These are phyloP conservation scores for Bagarius yarrelli DNA, from an alignment of 2,113 vertebrate species.

Conservation along the genomic window DNA sequence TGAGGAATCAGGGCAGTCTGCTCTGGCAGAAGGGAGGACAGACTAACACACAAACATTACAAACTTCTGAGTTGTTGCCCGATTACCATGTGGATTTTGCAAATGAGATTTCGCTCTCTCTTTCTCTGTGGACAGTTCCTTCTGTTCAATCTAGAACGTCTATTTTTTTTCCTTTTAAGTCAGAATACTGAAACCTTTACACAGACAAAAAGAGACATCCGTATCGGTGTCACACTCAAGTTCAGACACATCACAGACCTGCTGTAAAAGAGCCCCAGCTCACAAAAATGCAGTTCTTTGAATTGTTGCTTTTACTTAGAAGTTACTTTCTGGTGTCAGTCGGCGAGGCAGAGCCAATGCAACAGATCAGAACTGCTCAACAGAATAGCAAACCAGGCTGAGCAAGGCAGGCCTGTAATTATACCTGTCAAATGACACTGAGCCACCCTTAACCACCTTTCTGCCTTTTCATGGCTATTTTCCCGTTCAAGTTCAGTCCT, in stretches of 20 bases:
- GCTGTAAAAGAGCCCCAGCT: slow-evolving; percentile 76
- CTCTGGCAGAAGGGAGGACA: slow-evolving; percentile 38
- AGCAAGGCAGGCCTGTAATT: slow-evolving; percentile 63
- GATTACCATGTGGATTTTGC: slow-evolving; percentile 43
- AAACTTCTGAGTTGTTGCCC: slow-evolving; percentile 37
- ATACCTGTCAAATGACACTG: slow-evolving; percentile 61
- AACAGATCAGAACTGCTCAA: slow-evolving; percentile 66
- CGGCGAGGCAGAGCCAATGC: slow-evolving; percentile 54
- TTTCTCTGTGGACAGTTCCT: slow-evolving; percentile 3
- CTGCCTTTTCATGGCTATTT: slow-evolving; percentile 20
- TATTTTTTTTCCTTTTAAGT: slow-evolving; percentile 29
- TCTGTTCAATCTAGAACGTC: slow-evolving; percentile 25
- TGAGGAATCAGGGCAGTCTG: slow-evolving; percentile 32
- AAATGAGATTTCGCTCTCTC: slow-evolving; percentile 26
- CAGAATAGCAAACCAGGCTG: slow-evolving; percentile 61
- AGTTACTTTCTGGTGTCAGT: slow-evolving; percentile 58
- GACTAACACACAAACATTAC: slow-evolving; percentile 36
- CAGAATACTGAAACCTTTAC: slow-evolving; percentile 11
- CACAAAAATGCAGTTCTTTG: slow-evolving; percentile 77
- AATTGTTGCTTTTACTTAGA: slow-evolving; percentile 74
- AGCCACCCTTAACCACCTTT: slow-evolving; percentile 51
- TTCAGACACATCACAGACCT: slow-evolving; percentile 68
- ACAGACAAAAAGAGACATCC: slow-evolving; percentile 32
- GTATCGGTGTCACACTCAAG: slow-evolving; percentile 55
- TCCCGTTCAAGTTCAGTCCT: slow-evolving; percentile 22